Percentiles rank a stretch among this genome's conserved stretches.
phyloP scores from a whole-genome alignment of 2,113 vertebrate genomes.

The Sitta europaea region DNA sequence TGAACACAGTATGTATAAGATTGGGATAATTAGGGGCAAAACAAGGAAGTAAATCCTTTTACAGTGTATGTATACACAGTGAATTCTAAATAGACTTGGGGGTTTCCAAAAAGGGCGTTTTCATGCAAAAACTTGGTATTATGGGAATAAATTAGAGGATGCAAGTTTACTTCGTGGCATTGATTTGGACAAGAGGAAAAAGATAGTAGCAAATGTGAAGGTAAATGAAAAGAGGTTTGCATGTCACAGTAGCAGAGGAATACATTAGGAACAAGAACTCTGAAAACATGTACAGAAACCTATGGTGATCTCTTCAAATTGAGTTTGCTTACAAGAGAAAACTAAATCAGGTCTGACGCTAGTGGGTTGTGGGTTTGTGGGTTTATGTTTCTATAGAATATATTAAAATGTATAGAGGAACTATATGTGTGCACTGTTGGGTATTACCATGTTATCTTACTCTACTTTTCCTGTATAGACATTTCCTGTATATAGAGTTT shows the following conservation, averaged over 20 bases:
- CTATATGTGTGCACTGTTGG: background rate
- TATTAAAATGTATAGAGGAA: background rate
- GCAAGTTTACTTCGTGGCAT: background rate
- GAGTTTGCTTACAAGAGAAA: background rate
- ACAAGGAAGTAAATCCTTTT: background rate
- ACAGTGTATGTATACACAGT: fast-evolving
- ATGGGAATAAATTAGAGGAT: background rate
- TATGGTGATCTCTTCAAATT: background rate
- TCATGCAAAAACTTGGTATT: background rate
- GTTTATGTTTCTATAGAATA: background rate
- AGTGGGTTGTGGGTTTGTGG: background rate
- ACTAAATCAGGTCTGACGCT: background rate
- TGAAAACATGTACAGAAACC: background rate
- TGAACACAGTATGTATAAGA: background rate
- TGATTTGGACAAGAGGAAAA: background rate
- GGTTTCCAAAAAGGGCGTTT: background rate
- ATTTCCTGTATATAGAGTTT: background rate
- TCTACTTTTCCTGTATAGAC: background rate
- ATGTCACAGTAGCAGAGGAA: background rate
- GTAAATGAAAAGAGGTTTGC: background rate
- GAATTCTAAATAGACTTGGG: background rate
- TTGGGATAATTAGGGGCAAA: background rate
- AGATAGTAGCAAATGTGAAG: background rate
- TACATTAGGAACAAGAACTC: background rate
- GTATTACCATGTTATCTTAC: background rate